Evolutionary conservation across 2,113 vertebrate genomes (phyloP), one percentile per base, ranked within the genome.

Genomic region (Heterochromis multidens): DNA sequence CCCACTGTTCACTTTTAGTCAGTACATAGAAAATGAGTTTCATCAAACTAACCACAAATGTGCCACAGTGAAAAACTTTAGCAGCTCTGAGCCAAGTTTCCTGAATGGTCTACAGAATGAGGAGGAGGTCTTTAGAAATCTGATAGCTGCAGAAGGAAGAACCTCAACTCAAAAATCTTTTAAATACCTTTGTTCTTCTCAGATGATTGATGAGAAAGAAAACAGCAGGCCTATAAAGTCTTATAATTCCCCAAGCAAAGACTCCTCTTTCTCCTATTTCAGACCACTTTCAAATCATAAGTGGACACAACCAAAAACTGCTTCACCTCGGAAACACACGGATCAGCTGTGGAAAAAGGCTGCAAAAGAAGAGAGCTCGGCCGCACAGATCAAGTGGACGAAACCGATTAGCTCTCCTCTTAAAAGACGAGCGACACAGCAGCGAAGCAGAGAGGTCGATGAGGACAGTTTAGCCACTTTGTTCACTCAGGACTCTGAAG

Each of bases 401-500:
- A 92, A 90, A 82, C 61, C 23, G 0, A 81, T 57, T 2, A 33
- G n/a, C 57, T 79, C 88, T 59, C 80, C 87, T 56, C 3, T 86
- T 4, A 90, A 86, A 72, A 93, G 83, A 33, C 37, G 2, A n/a
- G 14, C 35, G 14, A 9, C 3, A 1, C 29, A 52, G 57, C 56
- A 21, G 29, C 72, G 43, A 7, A 56, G 54, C 35, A 54, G 8
- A 14, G 90, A 85, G 21, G 67, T 6, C 1, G 85, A 89, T 5
- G 91, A 89, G 27, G 92, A 95, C 46, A 93, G 83, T 65, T 77
- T 94, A 37, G 87, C 81, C 35, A 82, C 25, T 79, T 59, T 96
- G 88, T 96, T 96, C 37, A 96, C 96, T 14, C 96, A 96, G 90
- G 96, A 96, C 91, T 96, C 96, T 2, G 91, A 96, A 65, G 96